phyloP scores from a whole-genome alignment of 2,113 vertebrate genomes.

The Chunga burmeisteri region DNA sequence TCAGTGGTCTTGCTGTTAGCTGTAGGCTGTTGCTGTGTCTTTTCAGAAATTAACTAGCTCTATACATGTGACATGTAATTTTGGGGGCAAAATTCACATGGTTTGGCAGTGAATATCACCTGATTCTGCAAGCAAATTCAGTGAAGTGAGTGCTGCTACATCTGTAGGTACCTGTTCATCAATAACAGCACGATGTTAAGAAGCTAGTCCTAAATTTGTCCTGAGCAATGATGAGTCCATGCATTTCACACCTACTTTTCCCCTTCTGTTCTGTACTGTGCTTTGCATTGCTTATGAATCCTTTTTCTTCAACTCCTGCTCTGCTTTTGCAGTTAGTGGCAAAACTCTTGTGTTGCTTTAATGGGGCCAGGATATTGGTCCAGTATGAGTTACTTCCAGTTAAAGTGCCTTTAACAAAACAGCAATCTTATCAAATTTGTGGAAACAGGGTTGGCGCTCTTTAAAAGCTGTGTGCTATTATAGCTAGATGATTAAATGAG shows the following conservation, averaged over 20 bases:
- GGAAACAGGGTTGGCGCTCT: background rate
- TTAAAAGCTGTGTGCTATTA: constrained; percentile 20
- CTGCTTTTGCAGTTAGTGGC: background rate
- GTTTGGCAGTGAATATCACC: background rate
- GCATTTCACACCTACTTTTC: background rate
- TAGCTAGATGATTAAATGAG: constrained; percentile 21
- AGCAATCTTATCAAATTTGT: constrained; percentile 26
- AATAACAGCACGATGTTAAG: background rate
- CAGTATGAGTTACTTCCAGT: background rate
- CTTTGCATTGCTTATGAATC: background rate
- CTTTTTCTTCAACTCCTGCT: background rate
- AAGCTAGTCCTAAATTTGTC: background rate
- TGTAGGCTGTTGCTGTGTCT: background rate
- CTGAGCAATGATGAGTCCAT: background rate
- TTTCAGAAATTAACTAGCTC: background rate
- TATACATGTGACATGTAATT: fast-evolving
- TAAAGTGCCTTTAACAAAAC: constrained; percentile 38
- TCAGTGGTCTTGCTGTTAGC: background rate
- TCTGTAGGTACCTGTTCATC: background rate
- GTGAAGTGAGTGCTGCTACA: background rate
- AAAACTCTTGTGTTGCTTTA: background rate
- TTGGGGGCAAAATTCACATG: background rate
- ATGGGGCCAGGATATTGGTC: background rate
- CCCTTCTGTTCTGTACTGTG: background rate
- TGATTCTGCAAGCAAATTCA: background rate